phyloP scores from a whole-genome alignment of 2,797 vertebrate genomes.

The Pristis pectinata region DNA sequence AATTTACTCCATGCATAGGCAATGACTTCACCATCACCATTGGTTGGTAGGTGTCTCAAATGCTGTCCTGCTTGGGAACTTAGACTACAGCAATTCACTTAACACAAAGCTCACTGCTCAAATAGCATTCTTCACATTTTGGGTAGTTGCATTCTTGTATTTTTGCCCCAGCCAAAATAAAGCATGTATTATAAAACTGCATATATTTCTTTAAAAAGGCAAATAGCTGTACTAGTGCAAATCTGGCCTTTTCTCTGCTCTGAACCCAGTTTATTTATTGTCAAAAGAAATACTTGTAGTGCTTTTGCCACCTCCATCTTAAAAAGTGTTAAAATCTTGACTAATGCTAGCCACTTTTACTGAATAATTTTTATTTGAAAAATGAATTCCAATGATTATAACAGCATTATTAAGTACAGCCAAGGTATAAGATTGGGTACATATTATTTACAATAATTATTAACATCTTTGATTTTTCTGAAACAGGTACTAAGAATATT shows the following conservation, averaged over 20 bases:
- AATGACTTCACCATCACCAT: neutral
- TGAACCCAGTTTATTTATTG: neutral
- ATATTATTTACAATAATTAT: conserved; percentile 6
- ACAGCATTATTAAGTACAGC: neutral
- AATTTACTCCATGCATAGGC: neutral
- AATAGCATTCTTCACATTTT: conserved; percentile 1
- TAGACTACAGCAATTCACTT: neutral
- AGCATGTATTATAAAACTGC: conserved; percentile 7
- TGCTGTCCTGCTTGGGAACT: neutral
- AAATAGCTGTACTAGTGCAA: conserved; percentile 11
- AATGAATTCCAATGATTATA: neutral
- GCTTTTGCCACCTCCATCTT: neutral
- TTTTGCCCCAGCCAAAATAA: neutral
- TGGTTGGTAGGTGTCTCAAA: neutral
- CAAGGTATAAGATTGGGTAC: neutral
- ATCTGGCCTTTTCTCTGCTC: neutral
- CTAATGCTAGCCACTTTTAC: neutral
- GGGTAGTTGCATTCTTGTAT: neutral
- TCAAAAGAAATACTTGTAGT: conserved; percentile 30
- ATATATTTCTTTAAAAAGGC: neutral
- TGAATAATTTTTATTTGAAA: conserved; percentile 1
- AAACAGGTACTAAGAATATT: too few relatives aligned
- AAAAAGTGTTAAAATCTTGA: neutral
- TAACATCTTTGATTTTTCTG: neutral
- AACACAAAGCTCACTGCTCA: neutral